A percentile compares a stretch with the other conserved stretches of the same genome.
Evolutionary conservation across 2,797 vertebrate genomes (phyloP).

Genomic region (Nasua narica): DNA sequence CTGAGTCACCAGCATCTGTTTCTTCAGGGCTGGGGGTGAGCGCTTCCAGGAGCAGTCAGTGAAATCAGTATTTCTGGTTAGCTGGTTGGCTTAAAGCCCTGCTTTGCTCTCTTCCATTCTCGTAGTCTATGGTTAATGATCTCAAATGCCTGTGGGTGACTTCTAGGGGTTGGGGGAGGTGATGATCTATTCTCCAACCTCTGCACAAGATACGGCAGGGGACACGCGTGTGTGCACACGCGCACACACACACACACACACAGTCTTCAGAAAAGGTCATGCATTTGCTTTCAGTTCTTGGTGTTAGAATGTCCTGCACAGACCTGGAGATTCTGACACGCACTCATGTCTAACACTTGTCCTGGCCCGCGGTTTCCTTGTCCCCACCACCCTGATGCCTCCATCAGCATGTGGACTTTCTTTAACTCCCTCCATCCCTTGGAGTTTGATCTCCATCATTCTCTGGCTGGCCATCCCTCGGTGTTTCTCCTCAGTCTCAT

Average conservation of each 20-base stretch:
- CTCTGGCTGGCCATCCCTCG: neutral
- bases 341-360: neutral
- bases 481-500: neutral
- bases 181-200: neutral
- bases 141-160: neutral
- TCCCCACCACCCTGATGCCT: accelerated
- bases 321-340: neutral
- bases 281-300: neutral
- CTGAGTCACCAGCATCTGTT: neutral
- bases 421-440: neutral
- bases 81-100: neutral
- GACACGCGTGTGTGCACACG: neutral
- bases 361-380: neutral
- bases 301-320: neutral
- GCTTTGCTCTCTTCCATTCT: neutral
- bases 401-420: no score
- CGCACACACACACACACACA: neutral
- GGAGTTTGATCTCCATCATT: neutral
- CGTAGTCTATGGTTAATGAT: accelerated
- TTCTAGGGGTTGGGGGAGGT: neutral
- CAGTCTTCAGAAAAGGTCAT: neutral
- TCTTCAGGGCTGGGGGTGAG: neutral
- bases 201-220: accelerated
- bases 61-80: neutral
- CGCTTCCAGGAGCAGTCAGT: neutral